These are phyloP conservation scores for Bellardia pandia DNA, from an alignment of 2,888 invertebrate species.

Conservation along the genomic window DNA sequence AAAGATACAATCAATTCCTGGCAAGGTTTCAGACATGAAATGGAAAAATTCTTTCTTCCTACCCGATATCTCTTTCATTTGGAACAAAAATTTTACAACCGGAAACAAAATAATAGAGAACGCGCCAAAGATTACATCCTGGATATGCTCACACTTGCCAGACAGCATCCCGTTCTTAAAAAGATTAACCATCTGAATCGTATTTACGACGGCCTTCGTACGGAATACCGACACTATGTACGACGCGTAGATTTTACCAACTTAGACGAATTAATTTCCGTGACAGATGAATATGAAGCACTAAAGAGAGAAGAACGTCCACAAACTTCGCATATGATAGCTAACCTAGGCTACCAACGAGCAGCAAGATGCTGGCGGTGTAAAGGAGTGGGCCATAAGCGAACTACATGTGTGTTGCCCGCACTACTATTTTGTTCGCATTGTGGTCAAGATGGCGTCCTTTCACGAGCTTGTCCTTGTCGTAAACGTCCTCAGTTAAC, in stretches of 20 bases:
- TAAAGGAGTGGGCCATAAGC: conserved; percentile 1
- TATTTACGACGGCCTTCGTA: conserved; percentile 18
- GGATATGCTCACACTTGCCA: not conserved
- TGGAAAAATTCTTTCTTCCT: conserved; percentile 3
- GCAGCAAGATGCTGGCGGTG: conserved; percentile 12
- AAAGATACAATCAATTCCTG: not conserved
- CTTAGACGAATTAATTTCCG: not conserved
- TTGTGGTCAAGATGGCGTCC: no score
- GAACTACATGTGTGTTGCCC: not conserved
- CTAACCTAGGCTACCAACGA: not conserved
- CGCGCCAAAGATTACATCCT: conserved; percentile 33
- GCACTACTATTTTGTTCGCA: not conserved
- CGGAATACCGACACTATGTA: conserved; percentile 23
- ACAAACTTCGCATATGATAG: conserved; percentile 1
- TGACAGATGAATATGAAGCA: conserved; percentile 28
- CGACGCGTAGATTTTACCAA: conserved; percentile 12
- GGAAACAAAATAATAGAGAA: conserved; percentile 13
- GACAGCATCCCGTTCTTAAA: no score
- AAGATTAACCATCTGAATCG: conserved; percentile 9
- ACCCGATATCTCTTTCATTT: conserved; percentile 2
- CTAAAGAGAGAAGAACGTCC: not conserved
- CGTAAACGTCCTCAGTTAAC: no score
- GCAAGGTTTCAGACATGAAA: not conserved
- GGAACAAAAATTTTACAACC: conserved; percentile 28
- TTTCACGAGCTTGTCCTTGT: no score